Conservation (phyloP, 2,113 vertebrate genomes). For the Hippopotamus amphibius region DNA sequence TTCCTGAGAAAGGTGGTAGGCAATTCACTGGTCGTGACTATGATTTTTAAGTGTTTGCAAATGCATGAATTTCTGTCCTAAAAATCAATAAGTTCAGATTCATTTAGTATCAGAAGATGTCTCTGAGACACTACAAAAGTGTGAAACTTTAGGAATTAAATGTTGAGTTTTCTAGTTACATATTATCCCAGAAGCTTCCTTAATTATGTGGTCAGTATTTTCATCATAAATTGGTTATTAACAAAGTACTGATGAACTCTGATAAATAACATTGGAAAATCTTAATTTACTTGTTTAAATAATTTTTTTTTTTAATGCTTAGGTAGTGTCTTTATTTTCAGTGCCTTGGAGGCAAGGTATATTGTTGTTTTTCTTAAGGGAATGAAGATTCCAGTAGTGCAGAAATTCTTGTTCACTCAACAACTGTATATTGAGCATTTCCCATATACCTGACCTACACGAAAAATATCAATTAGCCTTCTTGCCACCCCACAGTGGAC, state of each 20-base stretch:
- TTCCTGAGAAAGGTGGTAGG: conserved; percentile 66
- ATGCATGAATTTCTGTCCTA: background rate
- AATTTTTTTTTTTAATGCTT: background rate
- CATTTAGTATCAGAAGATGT: conserved; percentile 5
- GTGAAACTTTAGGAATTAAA: background rate
- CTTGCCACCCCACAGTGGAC: background rate
- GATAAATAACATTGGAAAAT: conserved; percentile 28
- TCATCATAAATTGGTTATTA: conserved; percentile 10
- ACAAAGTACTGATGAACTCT: conserved; percentile 14
- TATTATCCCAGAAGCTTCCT: background rate
- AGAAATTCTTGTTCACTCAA: background rate
- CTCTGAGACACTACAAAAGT: background rate
- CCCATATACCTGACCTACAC: background rate
- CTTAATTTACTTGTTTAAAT: conserved; percentile 2
- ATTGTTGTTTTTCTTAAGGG: conserved; percentile 10
- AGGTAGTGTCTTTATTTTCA: conserved; percentile 31
- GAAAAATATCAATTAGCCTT: background rate
- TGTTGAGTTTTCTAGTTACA: background rate
- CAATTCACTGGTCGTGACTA: background rate
- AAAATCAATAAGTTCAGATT: background rate
- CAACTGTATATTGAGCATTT: background rate
- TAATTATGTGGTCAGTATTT: background rate
- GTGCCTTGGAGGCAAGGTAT: background rate
- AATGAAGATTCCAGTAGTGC: conserved; percentile 42
- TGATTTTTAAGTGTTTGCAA: conserved; percentile 61